Base-by-base conservation (phyloP, 2,113 vertebrate genomes). In the Bubo scandiacus region DNA sequence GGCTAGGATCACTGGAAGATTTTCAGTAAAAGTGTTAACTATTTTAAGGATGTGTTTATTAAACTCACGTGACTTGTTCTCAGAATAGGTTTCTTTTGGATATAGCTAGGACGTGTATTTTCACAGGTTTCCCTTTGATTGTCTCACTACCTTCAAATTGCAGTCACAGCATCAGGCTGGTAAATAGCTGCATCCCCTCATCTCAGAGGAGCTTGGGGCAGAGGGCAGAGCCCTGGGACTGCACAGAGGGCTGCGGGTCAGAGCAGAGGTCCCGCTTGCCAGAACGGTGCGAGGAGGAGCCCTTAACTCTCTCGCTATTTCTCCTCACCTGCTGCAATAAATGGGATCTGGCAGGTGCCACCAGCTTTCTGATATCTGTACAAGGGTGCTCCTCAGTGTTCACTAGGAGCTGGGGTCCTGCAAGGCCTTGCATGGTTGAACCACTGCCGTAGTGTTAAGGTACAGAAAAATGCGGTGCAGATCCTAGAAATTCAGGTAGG, bases 31-130 rank as follows among this genome's bases (percentile, higher is more conserved):
- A 81, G 62, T 15, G 55, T 58, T 80, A 92, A 84, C 27, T 78
- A 1, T 67, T 92, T 91, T 91, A 67, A 67, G 83, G 58, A 74
- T n/a, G 40, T 82, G 66, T 92, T 94, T 95, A 89, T 96, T 92
- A 86, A 90, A 81, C 45, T 95, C 90, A 49, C 0, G 0, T 94
- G 92, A 73, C 58, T 55, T 52, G 25, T 74, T 88, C 57, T 84
- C 47, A 55, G 40, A 34, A 6, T 19, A 45, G 11, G 38, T 47
- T 85, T 94, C 65, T 43, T 45, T 55, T 11, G 34, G 34, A 25
- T 74, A 70, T 47, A 55, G 13, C n/a, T 55, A 30, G 29, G 17
- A 82, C n/a, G 9, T 3, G 2, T 29, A 14, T 81, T 91, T 78
- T 79, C 38, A 16, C 27, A 62, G 20, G 27, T 49, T 87, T 36